Evolutionary conservation across 2,113 vertebrate species (phyloP).

Genomic region (Tetraodon nigroviridis): DNA sequence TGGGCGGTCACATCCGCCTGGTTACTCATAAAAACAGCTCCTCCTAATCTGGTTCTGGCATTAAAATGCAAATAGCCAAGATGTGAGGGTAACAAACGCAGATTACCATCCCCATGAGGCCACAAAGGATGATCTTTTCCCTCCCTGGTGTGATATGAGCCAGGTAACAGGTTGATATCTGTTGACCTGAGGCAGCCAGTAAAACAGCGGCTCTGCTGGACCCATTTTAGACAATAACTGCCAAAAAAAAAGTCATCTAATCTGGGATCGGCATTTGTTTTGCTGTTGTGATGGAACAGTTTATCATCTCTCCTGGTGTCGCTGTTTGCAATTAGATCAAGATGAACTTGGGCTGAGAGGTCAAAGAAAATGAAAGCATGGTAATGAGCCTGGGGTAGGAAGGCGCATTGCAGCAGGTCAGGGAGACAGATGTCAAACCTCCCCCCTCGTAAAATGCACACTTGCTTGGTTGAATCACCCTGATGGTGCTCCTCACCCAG

Average conservation of each 20-base stretch:
- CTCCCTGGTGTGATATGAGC: constrained; percentile 18
- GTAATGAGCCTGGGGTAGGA: constrained; percentile 61
- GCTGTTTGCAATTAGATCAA: constrained; percentile 56
- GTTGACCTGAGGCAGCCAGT: constrained; percentile 52
- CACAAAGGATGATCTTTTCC: not conserved
- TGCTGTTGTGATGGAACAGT: constrained; percentile 21
- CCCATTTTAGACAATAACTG: constrained; percentile 39
- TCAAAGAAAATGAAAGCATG: constrained; percentile 70
- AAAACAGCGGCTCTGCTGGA: constrained; percentile 36
- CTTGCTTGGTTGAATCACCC: not conserved
- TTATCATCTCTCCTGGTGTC: constrained; percentile 32
- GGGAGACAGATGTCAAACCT: constrained; percentile 30
- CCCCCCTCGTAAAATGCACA: not conserved
- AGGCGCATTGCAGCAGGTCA: constrained; percentile 55
- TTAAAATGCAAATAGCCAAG: constrained; percentile 74
- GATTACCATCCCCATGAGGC: constrained; percentile 57
- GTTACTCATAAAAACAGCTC: constrained; percentile 46
- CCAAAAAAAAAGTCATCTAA: not conserved
- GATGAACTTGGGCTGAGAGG: constrained; percentile 58
- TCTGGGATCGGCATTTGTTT: not conserved
- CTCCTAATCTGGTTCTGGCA: constrained; percentile 66
- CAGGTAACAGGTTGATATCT: constrained; percentile 58
- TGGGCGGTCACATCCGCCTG: constrained; percentile 54
- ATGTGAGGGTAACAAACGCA: constrained; percentile 67
- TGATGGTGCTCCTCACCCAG: constrained; percentile 1